Percentiles rank a stretch among this genome's conserved stretches.
phyloP scores from a whole-genome alignment of 2,797 vertebrate genomes.

The Propithecus perrieri region DNA sequence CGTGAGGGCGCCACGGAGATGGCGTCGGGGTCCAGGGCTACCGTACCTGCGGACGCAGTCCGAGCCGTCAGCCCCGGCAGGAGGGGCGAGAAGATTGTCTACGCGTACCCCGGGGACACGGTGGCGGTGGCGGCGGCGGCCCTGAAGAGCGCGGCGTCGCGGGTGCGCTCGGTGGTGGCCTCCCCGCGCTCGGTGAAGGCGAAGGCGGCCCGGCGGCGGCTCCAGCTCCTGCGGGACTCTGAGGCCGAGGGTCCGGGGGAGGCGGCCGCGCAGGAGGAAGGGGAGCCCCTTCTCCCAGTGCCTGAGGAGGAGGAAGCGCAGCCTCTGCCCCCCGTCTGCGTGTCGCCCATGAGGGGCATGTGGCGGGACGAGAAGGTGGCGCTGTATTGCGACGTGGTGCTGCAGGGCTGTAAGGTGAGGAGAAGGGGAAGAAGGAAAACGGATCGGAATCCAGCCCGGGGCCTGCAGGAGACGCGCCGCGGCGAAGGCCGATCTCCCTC shows the following conservation, averaged over 20 bases:
- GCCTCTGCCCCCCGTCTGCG: constrained; percentile 74
- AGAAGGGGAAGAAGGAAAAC: not conserved
- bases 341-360: constrained; percentile 68
- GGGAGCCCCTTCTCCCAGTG: not conserved
- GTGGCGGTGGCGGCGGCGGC: not conserved
- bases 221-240: not conserved
- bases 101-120: not conserved
- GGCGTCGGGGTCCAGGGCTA: constrained; percentile 43
- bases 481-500: not conserved
- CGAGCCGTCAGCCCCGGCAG: not conserved
- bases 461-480: not conserved
- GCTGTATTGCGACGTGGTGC: constrained; percentile 83
- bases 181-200: constrained; percentile 58
- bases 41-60: not conserved
- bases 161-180: constrained; percentile 62
- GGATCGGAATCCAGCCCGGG: accelerated
- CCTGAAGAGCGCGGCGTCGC: not conserved
- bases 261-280: not conserved
- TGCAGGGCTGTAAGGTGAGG: constrained; percentile 80
- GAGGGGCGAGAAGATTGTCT: not conserved
- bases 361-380: constrained; percentile 77
- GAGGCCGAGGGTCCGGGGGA: not conserved
- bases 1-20: not conserved
- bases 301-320: constrained; percentile 62
- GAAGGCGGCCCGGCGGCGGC: not conserved